Conservation (phyloP, 2,113 vertebrate species). For the Mola mola region DNA sequence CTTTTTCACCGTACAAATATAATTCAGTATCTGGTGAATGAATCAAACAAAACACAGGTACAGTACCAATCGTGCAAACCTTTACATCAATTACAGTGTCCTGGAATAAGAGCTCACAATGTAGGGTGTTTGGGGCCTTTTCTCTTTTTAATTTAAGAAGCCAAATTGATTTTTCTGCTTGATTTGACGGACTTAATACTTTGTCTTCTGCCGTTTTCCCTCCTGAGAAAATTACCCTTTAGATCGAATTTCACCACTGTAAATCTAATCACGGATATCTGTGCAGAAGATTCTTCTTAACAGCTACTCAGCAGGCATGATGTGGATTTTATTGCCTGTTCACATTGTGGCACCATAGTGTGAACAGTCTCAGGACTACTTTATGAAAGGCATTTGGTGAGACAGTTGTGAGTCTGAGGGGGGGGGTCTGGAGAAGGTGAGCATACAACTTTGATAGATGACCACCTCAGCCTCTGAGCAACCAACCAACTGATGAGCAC, state of each 20-base stretch:
- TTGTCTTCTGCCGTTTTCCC: conserved; percentile 26
- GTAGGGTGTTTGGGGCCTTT: not conserved
- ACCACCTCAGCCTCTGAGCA: no score
- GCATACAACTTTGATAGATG: conserved; percentile 60
- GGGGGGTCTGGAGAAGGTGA: conserved; percentile 36
- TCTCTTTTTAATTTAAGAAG: conserved; percentile 26
- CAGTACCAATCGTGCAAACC: not conserved
- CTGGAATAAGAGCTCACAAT: conserved; percentile 13
- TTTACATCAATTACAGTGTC: conserved; percentile 10
- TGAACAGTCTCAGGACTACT: no score
- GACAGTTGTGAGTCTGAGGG: no score
- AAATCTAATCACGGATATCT: conserved; percentile 58
- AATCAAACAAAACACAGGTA: not conserved
- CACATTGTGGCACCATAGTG: conserved; percentile 10
- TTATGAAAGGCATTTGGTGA: no score
- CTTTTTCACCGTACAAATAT: not conserved
- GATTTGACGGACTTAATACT: conserved; percentile 29
- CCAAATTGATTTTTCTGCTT: conserved; percentile 29
- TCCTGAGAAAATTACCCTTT: conserved; percentile 48
- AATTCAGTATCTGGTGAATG: not conserved
- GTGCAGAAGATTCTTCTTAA: conserved; percentile 45
- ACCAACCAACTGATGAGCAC: conserved; percentile 46
- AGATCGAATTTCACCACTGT: conserved; percentile 39
- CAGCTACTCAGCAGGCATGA: conserved; percentile 17
- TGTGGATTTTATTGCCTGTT: conserved; percentile 38